phyloP scores from a whole-genome alignment of 2,888 invertebrate genomes.

The Leptogaster cylindrica region DNA sequence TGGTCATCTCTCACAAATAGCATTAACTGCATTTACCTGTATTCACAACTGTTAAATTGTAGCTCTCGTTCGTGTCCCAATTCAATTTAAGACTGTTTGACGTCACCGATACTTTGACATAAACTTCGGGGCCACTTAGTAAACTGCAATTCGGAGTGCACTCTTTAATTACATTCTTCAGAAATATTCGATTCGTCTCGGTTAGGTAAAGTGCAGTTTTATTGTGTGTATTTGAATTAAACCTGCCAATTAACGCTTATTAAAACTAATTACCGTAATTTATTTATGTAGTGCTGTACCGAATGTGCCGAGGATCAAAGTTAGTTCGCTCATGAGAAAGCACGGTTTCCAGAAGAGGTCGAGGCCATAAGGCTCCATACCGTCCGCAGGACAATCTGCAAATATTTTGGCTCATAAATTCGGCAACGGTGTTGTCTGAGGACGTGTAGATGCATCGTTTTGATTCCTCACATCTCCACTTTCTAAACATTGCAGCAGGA shows the following conservation, averaged over 20 bases:
- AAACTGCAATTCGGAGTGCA: slow-evolving; percentile 66
- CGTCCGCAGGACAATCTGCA: slow-evolving; percentile 74
- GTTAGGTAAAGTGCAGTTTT: slow-evolving; percentile 17
- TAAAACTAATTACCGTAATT: neutral
- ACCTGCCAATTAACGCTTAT: neutral
- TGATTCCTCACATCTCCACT: slow-evolving; percentile 40
- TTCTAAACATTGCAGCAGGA: too few relatives aligned
- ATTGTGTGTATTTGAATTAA: slow-evolving; percentile 9
- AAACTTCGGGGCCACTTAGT: slow-evolving; percentile 63
- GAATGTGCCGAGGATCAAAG: slow-evolving; percentile 66
- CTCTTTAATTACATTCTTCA: slow-evolving; percentile 66
- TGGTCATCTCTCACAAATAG: neutral
- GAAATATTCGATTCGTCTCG: slow-evolving; percentile 66
- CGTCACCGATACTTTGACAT: slow-evolving; percentile 66
- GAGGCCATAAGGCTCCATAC: slow-evolving; percentile 75
- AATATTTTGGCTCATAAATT: slow-evolving; percentile 65
- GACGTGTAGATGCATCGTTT: slow-evolving; percentile 18
- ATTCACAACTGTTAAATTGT: slow-evolving; percentile 67
- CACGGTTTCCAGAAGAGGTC: slow-evolving; percentile 66
- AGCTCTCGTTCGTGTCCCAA: slow-evolving; percentile 75
- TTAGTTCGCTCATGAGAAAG: slow-evolving; percentile 61
- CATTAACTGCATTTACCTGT: slow-evolving; percentile 61
- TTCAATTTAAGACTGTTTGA: slow-evolving; percentile 64
- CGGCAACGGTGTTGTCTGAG: neutral
- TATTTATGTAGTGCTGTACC: slow-evolving; percentile 43